Evolutionary conservation across 2,797 vertebrate genomes (phyloP), one percentile per base, ranked within the genome.

Genomic region (Eidolon dupreanum): DNA sequence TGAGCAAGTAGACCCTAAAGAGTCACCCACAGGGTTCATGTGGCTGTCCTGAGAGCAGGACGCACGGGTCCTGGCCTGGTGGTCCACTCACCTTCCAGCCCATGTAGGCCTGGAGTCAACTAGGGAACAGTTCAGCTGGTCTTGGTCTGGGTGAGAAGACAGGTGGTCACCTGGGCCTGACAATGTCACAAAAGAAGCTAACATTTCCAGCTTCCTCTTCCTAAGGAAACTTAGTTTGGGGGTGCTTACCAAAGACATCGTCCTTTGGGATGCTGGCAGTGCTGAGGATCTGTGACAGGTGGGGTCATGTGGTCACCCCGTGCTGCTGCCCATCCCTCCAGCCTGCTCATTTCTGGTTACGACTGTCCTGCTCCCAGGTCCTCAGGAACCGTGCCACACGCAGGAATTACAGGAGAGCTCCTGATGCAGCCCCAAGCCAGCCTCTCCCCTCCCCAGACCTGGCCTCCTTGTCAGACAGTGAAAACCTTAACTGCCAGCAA

Each of bases 21-120:
- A 17, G 12, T 46, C 53, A 16, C 1, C 11, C 31, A 24, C 5
- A 12, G 9, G 31, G 75, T 5, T 20, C 3, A 0, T 20, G 19
- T 1, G 1, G 57, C 43, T 24, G 8, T 20, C 43, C 36, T 5
- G n/a, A 87, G 59, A 55, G 63, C 13, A 73, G 78, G 41, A 22
- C 6, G 0, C 0, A 0, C 0, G 1, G 6, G 49, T 46, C 10
- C 22, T 9, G 81, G 49, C 16, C 16, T 1, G 0, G 33, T 2
- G 2, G 13, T 16, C 5, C 5, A 1, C 5, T 4, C 13, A 36
- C 24, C n/a, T 33, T 55, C 28, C 16, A 0, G 0, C 33, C 51
- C 59, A 4, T 4, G 1, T 16, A 0, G 6, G 17, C 26, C 22
- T 49, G 68, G 36, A 4, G 43, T 36, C 24, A 38, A n/a, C 57